Percentiles rank a stretch among this genome's conserved stretches.
phyloP scores from a whole-genome alignment of 2,888 invertebrate genomes.

The Platyscelio sp. region DNA sequence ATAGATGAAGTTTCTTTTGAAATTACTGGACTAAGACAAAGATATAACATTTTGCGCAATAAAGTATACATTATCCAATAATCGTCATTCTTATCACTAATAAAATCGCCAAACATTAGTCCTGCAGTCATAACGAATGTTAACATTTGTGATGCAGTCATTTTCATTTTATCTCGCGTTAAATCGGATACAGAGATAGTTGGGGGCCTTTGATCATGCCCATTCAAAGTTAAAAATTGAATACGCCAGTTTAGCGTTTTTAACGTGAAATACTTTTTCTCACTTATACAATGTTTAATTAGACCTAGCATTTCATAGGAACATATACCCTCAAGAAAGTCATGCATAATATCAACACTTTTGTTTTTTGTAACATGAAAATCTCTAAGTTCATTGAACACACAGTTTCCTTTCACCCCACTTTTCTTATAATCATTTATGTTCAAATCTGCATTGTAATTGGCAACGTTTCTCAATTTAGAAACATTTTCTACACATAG shows the following conservation, averaged over 20 bases:
- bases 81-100: constrained; percentile 26
- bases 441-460: background rate
- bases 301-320: constrained; percentile 21
- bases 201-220: constrained; percentile 40
- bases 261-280: constrained; percentile 38
- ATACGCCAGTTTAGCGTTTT: constrained; percentile 52
- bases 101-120: constrained; percentile 37
- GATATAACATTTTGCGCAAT: constrained; percentile 30
- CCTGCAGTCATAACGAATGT: constrained; percentile 35
- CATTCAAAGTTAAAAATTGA: constrained; percentile 18
- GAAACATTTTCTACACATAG: constrained; percentile 12
- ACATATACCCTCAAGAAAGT: constrained; percentile 47
- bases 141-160: constrained; percentile 48
- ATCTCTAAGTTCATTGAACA: constrained; percentile 32
- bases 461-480: constrained; percentile 9
- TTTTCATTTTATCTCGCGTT: constrained; percentile 30
- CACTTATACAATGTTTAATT: constrained; percentile 13
- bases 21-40: background rate
- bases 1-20: too few species aligned
- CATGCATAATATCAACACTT: constrained; percentile 48
- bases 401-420: constrained; percentile 28
- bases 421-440: background rate
- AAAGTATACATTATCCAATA: constrained; percentile 38
- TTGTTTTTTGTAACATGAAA: constrained; percentile 46
- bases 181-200: constrained; percentile 26